These are phyloP conservation scores for Penaeus monodon DNA, from an alignment of 2,888 invertebrate species.

Conservation along the genomic window DNA sequence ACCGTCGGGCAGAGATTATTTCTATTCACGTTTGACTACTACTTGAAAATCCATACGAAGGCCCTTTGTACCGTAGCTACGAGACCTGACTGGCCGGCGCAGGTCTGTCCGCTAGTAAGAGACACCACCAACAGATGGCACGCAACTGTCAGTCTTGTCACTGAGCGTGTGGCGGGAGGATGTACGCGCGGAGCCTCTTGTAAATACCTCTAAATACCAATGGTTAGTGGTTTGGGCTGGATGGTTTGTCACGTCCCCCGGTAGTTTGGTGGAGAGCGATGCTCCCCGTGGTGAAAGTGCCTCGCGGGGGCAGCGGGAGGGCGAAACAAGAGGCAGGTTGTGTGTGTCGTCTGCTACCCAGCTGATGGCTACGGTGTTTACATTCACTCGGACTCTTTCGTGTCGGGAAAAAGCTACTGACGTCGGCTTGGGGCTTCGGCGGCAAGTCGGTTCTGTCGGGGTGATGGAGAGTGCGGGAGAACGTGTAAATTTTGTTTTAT, in stretches of 20 bases:
- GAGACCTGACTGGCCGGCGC: constrained; percentile 22
- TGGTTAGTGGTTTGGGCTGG: constrained; percentile 30
- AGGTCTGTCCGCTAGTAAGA: constrained; percentile 41
- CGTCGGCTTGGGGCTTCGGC: too few relatives aligned
- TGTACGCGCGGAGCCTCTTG: constrained; percentile 34
- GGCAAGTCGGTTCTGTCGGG: too few relatives aligned
- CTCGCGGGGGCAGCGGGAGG: background rate
- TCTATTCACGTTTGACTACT: background rate
- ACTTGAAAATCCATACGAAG: constrained; percentile 18
- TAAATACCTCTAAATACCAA: constrained; percentile 25
- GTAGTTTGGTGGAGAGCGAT: background rate
- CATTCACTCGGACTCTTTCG: constrained; percentile 10
- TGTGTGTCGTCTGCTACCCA: constrained; percentile 47
- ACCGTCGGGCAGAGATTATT: too few relatives aligned
- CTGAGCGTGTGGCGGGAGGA: constrained; percentile 49
- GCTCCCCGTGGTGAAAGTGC: background rate
- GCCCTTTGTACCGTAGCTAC: too few relatives aligned
- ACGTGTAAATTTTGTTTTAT: too few relatives aligned
- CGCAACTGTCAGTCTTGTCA: constrained; percentile 51
- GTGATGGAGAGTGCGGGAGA: too few relatives aligned
- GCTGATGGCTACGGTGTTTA: constrained; percentile 41
- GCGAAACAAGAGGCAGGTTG: constrained; percentile 7
- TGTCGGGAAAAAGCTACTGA: too few relatives aligned
- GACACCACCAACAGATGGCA: constrained; percentile 52
- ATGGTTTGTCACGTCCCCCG: background rate